phyloP scores from a whole-genome alignment of 1,140 invertebrate species.

The Drosophila punjabiensis region DNA sequence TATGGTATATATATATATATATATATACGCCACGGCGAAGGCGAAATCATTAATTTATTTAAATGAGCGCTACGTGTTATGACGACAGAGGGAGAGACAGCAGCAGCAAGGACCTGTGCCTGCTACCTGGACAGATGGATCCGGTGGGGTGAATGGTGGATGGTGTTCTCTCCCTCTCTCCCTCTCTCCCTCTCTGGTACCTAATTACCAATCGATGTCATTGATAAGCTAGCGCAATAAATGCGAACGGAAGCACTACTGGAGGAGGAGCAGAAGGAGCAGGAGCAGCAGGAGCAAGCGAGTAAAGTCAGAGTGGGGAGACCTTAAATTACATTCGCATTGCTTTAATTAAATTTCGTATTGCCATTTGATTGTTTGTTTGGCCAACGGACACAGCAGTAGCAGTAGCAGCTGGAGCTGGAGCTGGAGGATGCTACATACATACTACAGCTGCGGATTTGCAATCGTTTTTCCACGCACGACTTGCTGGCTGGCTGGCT shows the following conservation, averaged over 20 bases:
- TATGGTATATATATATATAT: neutral
- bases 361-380: slow-evolving; percentile 74
- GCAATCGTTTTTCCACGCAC: slow-evolving; percentile 52
- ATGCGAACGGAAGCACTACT: slow-evolving; percentile 13
- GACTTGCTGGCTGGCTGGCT: slow-evolving; percentile 22
- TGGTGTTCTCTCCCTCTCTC: neutral
- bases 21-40: neutral
- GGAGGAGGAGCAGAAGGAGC: neutral
- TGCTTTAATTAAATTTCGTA: slow-evolving; percentile 74
- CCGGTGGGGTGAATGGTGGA: neutral
- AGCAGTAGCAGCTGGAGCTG: slow-evolving; percentile 2
- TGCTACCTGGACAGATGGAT: slow-evolving; percentile 14
- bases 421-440: slow-evolving; percentile 5
- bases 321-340: slow-evolving; percentile 34
- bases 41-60: slow-evolving; percentile 77
- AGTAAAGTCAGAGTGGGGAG: neutral
- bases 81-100: slow-evolving; percentile 20
- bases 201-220: slow-evolving; percentile 74
- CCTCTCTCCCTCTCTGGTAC: slow-evolving; percentile 15
- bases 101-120: neutral
- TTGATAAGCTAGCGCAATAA: slow-evolving; percentile 53
- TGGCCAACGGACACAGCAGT: slow-evolving; percentile 2
- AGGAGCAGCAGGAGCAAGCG: neutral
- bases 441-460: slow-evolving; percentile 13
- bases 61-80: slow-evolving; percentile 77